Percentiles rank a stretch among this genome's conserved stretches.
Evolutionary conservation across 2,888 invertebrate species (phyloP).

Genomic region (Diabrotica balteata): DNA sequence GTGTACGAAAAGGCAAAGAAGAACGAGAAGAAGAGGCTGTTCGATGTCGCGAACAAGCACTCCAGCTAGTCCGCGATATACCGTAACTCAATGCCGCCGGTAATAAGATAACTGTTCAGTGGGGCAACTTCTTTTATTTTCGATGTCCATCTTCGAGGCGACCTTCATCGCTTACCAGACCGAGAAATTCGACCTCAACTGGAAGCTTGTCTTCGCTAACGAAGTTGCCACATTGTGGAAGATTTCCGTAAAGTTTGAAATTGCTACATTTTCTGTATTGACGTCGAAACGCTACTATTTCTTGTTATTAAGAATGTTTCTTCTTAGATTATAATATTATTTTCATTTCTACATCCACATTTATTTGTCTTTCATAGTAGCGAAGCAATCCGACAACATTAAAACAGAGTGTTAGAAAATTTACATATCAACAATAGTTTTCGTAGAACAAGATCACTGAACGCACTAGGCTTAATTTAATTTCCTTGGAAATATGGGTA

Average conservation of each 20-base stretch:
- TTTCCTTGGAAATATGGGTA: too few relatives aligned
- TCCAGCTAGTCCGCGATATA: conserved; percentile 18
- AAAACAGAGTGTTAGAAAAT: too few relatives aligned
- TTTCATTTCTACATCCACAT: too few relatives aligned
- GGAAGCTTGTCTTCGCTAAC: conserved; percentile 33
- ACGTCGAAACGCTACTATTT: too few relatives aligned
- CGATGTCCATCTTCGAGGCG: conserved; percentile 44
- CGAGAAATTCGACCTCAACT: conserved; percentile 56
- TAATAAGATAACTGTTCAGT: conserved; percentile 45
- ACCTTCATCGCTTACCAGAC: conserved; percentile 55
- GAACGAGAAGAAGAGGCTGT: conserved; percentile 18
- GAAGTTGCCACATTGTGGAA: conserved; percentile 12
- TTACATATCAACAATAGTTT: too few relatives aligned
- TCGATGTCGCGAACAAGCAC: conserved; percentile 26
- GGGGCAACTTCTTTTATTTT: conserved; percentile 36
- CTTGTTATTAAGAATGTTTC: too few relatives aligned
- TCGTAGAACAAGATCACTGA: too few relatives aligned
- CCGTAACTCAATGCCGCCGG: conserved; percentile 36
- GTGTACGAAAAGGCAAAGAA: neutral
- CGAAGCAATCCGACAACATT: too few relatives aligned
- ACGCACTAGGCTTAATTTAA: too few relatives aligned
- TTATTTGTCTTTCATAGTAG: too few relatives aligned
- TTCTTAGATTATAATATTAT: too few relatives aligned
- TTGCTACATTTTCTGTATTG: too few relatives aligned
- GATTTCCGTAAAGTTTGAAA: neutral